Evolutionary conservation across 64 coral and sea anemone species (phyloP).

Genomic region (Actinia equina): DNA sequence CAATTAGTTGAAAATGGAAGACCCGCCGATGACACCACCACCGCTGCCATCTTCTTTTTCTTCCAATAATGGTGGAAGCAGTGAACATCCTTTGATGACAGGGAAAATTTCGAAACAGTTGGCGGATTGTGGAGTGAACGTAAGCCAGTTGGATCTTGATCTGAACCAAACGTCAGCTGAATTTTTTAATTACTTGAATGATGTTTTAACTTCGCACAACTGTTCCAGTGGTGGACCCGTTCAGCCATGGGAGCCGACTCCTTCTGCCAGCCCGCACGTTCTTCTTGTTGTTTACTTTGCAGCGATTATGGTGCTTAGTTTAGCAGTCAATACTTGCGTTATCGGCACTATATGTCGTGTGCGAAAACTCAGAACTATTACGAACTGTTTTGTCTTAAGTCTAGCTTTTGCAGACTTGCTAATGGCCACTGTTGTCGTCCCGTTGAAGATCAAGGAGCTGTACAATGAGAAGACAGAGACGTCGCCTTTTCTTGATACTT

Average conservation of each 20-base stretch:
- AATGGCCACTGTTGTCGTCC: conserved; percentile 43
- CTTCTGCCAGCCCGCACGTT: background rate
- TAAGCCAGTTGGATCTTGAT: background rate
- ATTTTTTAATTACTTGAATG: background rate
- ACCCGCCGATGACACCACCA: background rate
- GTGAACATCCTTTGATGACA: background rate
- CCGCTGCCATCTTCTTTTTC: background rate
- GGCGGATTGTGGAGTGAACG: background rate
- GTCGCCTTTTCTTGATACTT: conserved; percentile 28
- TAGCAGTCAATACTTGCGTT: conserved; percentile 43
- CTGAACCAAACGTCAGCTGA: background rate
- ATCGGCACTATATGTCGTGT: conserved; percentile 53
- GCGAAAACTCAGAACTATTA: conserved; percentile 58
- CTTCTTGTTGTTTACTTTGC: conserved; percentile 50
- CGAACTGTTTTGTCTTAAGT: conserved; percentile 71
- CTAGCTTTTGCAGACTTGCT: conserved; percentile 70
- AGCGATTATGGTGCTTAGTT: conserved; percentile 38
- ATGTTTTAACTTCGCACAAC: background rate
- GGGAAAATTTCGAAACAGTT: background rate
- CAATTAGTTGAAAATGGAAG: background rate
- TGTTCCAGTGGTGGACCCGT: background rate
- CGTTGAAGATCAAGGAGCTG: conserved; percentile 48
- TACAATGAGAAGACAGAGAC: background rate
- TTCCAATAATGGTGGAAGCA: background rate
- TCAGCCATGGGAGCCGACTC: background rate